These are phyloP conservation scores for Hippasteria phrygiana DNA, from an alignment of 53 echinoderm and acorn worm species.

Conservation along the genomic window DNA sequence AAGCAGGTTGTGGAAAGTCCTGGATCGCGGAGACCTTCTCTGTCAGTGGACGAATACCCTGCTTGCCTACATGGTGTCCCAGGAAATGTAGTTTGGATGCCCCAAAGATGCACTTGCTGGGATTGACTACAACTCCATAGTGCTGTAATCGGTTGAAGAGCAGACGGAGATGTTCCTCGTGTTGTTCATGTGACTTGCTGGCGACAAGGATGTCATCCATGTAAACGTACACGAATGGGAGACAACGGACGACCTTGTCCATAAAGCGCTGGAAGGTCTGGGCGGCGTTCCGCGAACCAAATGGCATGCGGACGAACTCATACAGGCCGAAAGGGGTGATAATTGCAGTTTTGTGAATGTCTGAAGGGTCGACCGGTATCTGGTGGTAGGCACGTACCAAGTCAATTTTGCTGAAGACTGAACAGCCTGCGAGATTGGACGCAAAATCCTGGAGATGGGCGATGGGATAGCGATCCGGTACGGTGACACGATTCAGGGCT, in stretches of 20 bases:
- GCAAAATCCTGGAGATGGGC: constrained; percentile 19
- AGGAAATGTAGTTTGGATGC: constrained; percentile 46
- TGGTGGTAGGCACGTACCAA: constrained; percentile 26
- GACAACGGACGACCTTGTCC: constrained; percentile 36
- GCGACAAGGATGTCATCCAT: constrained; percentile 67
- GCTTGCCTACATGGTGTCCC: constrained; percentile 40
- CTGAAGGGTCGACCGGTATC: constrained; percentile 18
- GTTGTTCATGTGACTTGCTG: constrained; percentile 29
- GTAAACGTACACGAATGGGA: constrained; percentile 55
- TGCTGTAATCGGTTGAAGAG: constrained; percentile 40
- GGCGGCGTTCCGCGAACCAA: constrained; percentile 40
- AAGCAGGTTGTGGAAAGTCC: constrained; percentile 22
- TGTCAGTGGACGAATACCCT: constrained; percentile 50
- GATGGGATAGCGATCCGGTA: constrained; percentile 55
- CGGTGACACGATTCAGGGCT: constrained; percentile 27
- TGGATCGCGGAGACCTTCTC: constrained; percentile 38
- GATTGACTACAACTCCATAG: constrained; percentile 68
- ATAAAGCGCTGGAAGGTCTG: constrained; percentile 73
- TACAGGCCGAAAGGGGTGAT: constrained; percentile 49
- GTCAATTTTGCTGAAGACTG: constrained; percentile 55
- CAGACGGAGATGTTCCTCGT: constrained; percentile 27
- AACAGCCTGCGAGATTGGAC: neutral
- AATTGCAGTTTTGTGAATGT: constrained; percentile 68
- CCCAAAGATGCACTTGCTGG: constrained; percentile 43
- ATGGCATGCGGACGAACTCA: constrained; percentile 26